phyloP scores from a whole-genome alignment of 1,140 invertebrate genomes.

The Drosophila melanogaster region DNA sequence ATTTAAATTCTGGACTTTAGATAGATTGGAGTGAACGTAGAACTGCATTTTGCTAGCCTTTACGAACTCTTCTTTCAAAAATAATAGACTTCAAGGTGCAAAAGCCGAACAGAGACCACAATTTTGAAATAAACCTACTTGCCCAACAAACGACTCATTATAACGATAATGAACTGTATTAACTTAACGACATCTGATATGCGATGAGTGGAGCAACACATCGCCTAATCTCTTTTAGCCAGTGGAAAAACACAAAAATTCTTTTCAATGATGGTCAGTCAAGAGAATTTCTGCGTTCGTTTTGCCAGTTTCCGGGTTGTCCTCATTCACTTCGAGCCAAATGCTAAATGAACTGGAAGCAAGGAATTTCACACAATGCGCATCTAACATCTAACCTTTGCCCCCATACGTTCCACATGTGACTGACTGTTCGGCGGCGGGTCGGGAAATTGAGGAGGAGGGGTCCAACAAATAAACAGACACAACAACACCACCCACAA shows the following conservation, averaged over 20 bases:
- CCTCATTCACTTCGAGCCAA: slow-evolving; percentile 52
- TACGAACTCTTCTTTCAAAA: too few species aligned
- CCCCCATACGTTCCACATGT: slow-evolving; percentile 21
- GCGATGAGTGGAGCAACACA: not conserved
- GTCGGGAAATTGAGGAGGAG: not conserved
- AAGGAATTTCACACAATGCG: slow-evolving; percentile 78
- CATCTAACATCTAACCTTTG: slow-evolving; percentile 42
- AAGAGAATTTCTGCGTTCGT: slow-evolving; percentile 25
- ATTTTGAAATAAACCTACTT: too few species aligned
- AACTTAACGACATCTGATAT: not conserved
- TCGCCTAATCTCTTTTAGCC: not conserved
- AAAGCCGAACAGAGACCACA: too few species aligned
- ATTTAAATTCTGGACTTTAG: too few species aligned
- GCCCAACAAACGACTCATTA: not conserved
- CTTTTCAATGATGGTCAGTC: slow-evolving; percentile 9
- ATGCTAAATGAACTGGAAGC: slow-evolving; percentile 73
- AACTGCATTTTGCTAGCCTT: too few species aligned
- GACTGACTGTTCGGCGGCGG: slow-evolving; percentile 11
- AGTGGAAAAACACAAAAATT: slow-evolving; percentile 6
- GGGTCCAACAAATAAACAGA: slow-evolving; percentile 65
- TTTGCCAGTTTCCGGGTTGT: slow-evolving; percentile 13
- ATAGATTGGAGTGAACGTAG: too few species aligned
- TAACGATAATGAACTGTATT: not conserved
- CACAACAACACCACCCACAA: slow-evolving; percentile 44
- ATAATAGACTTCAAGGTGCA: too few species aligned